Evolutionary conservation across 1,140 invertebrate genomes (phyloP), one percentile per base, ranked within the genome.

Genomic region (Polyergus mexicanus): DNA sequence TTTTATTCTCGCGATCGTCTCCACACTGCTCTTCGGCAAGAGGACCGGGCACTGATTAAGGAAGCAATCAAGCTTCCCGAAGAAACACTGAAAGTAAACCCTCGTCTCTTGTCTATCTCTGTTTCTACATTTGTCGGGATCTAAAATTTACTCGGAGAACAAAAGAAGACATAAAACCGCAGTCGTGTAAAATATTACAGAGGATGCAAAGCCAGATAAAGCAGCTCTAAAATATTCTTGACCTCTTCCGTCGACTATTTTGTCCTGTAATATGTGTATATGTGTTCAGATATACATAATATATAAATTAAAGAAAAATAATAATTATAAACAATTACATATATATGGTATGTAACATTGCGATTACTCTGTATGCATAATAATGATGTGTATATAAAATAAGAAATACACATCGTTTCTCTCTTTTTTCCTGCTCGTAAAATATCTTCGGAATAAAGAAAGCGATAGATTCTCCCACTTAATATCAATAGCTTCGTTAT

Each of bases 51-150:
- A 22, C 16, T 11, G 58, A 72, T 81, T 47, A 32, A 65, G 16
- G 19, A 56, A 65, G 68, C 41, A 72, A 83, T 78, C 84, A 85
- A 38, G 54, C 63, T 19, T 32, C 22, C 38, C 19, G 22, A 3
- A 38, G 22, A 56, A 72, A n/a, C 25, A 19, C 56, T 13, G 35
- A 60, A 22, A 75, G 16, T 22, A n/a, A 7, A 5, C 19, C 28
- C 22, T 7, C 35, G 56, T 68, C 28, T 35, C n/a, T 41, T 44
- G 22, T 32, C 2, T 13, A 11, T 0, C 47, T 22, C 19, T 71
- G 51, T 44, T 44, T 65, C 22, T 47, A 8, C 51, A 65, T 74
- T 65, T 44, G 35, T 16, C 32, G 32, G 4, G n/a, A 62, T 38
- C 11, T 44, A 44, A 51, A 63, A 71, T 69, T 41, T 54, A 8